These are phyloP conservation scores for Aphelocoma coerulescens DNA, from an alignment of 2,113 vertebrate genomes.

Conservation along the genomic window DNA sequence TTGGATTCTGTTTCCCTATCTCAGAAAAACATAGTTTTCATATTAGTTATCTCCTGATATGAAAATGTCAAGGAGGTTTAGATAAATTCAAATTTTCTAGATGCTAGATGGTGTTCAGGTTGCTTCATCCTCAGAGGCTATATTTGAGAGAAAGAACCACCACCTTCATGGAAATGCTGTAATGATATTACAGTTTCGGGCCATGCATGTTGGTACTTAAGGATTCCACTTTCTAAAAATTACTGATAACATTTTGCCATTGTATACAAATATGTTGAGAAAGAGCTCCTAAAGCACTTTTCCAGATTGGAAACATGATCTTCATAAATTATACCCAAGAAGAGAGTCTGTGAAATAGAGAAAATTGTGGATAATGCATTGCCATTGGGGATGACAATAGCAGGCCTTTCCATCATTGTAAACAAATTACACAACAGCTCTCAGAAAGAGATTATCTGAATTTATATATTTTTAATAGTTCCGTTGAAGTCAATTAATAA, in stretches of 20 bases:
- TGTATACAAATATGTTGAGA: neutral
- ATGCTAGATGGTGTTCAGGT: neutral
- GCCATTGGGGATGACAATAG: neutral
- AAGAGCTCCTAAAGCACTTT: neutral
- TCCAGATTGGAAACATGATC: neutral
- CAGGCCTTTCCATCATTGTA: neutral
- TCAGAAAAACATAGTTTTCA: neutral
- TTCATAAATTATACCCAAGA: neutral
- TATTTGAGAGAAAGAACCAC: neutral
- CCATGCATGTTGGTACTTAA: neutral
- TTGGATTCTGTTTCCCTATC: neutral
- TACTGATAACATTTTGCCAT: neutral
- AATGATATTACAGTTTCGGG: neutral
- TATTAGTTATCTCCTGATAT: neutral
- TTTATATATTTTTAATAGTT: neutral
- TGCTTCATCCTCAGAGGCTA: neutral
- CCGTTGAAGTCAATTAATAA: neutral
- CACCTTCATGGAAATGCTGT: neutral
- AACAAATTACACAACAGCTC: neutral
- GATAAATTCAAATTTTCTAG: neutral
- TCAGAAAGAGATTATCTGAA: neutral
- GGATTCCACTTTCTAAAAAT: neutral
- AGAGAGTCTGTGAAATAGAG: neutral
- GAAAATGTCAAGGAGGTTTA: neutral
- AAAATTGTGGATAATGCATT: neutral